A percentile compares a stretch with the other conserved stretches of the same genome.
Evolutionary conservation across 2,888 invertebrate species (phyloP).

Genomic region (Cylindroiulus punctatus): DNA sequence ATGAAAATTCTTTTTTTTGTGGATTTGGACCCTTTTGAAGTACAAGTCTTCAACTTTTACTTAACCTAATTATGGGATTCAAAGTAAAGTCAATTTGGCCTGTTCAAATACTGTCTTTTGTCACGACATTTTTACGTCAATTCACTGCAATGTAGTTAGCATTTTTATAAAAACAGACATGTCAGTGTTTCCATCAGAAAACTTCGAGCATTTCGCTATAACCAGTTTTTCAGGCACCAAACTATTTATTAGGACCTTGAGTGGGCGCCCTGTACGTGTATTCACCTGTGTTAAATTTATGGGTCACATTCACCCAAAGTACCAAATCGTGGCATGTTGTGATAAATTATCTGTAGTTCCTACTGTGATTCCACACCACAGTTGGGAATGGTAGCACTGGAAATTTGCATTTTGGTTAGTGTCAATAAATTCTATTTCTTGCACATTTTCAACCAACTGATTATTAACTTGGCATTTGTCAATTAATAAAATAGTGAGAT

Average conservation of each 20-base stretch:
- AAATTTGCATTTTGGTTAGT: constrained; percentile 43
- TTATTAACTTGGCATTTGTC: not conserved
- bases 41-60: no score
- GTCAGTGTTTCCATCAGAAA: not conserved
- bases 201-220: not conserved
- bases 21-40: no score
- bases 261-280: not conserved
- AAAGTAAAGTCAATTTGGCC: no score
- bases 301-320: not conserved
- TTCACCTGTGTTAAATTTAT: not conserved
- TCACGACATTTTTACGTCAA: no score
- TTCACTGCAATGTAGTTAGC: no score
- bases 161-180: no score
- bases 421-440: constrained; percentile 45
- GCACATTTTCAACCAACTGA: not conserved
- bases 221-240: not conserved
- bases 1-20: no score
- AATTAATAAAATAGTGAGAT: no score
- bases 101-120: no score
- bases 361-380: not conserved
- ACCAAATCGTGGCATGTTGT: constrained; percentile 45
- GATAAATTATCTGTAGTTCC: constrained; percentile 33
- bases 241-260: not conserved
- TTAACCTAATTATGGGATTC: no score
- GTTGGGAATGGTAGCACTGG: not conserved